Evolutionary conservation across 2,888 invertebrate genomes (phyloP).

Genomic region (Caenorhabditis macrosperma): DNA sequence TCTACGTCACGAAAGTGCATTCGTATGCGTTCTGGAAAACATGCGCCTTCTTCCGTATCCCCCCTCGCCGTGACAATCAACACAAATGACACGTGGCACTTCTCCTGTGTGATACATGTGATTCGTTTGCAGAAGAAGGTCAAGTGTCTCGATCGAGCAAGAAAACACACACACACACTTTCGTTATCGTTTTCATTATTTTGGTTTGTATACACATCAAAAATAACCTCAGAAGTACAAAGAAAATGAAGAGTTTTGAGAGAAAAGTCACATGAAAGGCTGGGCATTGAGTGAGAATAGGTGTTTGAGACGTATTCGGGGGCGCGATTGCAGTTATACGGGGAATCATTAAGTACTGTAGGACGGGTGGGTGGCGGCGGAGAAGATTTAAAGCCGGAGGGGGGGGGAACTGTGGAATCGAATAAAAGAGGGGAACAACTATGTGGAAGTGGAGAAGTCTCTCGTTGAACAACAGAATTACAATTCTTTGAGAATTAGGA

Average conservation of each 20-base stretch:
- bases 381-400: background rate
- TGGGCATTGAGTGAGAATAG: constrained; percentile 50
- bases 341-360: constrained; percentile 4
- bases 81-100: background rate
- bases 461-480: background rate
- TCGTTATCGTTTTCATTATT: background rate
- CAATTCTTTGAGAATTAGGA: background rate
- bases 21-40: background rate
- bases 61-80: background rate
- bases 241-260: constrained; percentile 12
- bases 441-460: background rate
- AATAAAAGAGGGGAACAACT: no score
- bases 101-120: background rate
- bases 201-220: background rate
- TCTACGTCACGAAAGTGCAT: background rate
- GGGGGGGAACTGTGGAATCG: background rate
- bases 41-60: background rate
- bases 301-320: constrained; percentile 40
- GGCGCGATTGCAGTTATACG: constrained; percentile 27
- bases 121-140: background rate
- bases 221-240: background rate
- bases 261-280: constrained; percentile 38
- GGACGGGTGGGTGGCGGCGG: background rate
- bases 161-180: background rate
- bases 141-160: background rate